Evolutionary conservation across 2,797 vertebrate species (phyloP).

Genomic region (Megaceryle alcyon): DNA sequence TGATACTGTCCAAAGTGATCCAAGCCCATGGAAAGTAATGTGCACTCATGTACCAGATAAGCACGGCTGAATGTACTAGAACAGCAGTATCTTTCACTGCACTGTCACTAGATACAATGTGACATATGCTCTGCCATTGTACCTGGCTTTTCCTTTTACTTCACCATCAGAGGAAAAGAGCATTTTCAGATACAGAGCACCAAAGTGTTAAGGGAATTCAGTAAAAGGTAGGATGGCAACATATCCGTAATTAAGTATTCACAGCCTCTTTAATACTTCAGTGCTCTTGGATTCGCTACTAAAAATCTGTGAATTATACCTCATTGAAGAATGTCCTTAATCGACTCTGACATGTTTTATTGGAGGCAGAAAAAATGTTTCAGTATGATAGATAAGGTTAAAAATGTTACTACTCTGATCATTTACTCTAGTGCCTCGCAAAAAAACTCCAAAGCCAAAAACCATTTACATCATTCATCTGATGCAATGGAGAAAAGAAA

Average conservation of each 20-base stretch:
- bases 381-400: slow-evolving; percentile 89
- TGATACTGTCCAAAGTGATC: slow-evolving; percentile 99
- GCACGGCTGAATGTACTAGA: slow-evolving; percentile 86
- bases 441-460: slow-evolving; percentile 79
- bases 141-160: slow-evolving; percentile 80
- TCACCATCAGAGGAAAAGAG: slow-evolving; percentile 71
- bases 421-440: slow-evolving; percentile 80
- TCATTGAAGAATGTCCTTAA: slow-evolving; percentile 85
- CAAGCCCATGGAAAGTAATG: slow-evolving; percentile 90
- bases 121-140: slow-evolving; percentile 86
- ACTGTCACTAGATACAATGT: slow-evolving; percentile 92
- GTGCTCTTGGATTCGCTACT: slow-evolving; percentile 76
- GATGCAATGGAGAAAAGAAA: slow-evolving; percentile 62
- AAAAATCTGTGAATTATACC: slow-evolving; percentile 82
- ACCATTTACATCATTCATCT: slow-evolving; percentile 80
- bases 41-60: slow-evolving; percentile 92
- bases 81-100: slow-evolving; percentile 87
- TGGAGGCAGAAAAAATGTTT: slow-evolving; percentile 85
- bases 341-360: slow-evolving; percentile 86
- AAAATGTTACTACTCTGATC: slow-evolving; percentile 86
- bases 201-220: slow-evolving; percentile 72
- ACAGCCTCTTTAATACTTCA: slow-evolving; percentile 82
- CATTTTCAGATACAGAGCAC: slow-evolving; percentile 74
- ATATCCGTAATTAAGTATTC: slow-evolving; percentile 81
- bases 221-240: slow-evolving; percentile 74